Percentiles rank a stretch among this genome's conserved stretches.
Conservation (phyloP, 2,113 vertebrate species). For the Junco hyemalis region DNA sequence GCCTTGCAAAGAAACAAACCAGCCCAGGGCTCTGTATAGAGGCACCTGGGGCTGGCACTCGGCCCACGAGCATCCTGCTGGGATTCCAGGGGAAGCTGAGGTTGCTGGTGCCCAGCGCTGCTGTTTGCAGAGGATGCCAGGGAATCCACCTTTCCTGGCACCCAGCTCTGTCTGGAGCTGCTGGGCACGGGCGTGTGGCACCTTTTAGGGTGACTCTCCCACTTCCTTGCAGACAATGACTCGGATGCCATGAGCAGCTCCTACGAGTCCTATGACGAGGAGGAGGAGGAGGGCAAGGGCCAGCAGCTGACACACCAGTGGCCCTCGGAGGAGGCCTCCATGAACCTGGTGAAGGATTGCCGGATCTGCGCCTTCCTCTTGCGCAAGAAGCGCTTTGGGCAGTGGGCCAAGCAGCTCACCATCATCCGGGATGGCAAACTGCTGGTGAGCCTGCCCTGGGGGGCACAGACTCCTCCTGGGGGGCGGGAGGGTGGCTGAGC, state of each 20-base stretch:
- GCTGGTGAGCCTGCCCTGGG: constrained; percentile 78
- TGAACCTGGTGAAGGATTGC: constrained; percentile 87
- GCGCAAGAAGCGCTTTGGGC: constrained; percentile 96
- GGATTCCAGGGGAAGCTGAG: neutral
- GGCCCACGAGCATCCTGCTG: neutral
- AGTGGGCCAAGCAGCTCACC: constrained; percentile 96
- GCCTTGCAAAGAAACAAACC: neutral
- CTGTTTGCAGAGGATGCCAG: neutral
- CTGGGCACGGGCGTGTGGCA: fast-evolving
- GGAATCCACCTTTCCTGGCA: neutral
- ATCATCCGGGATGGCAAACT: constrained; percentile 91
- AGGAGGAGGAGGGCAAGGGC: constrained; percentile 91
- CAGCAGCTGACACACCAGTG: constrained; percentile 83
- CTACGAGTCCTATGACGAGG: constrained; percentile 96
- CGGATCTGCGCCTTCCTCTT: constrained; percentile 93
- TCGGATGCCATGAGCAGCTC: constrained; percentile 96
- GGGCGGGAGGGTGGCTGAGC: neutral
- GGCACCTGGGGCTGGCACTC: neutral
- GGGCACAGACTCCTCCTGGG: fast-evolving
- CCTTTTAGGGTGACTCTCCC: neutral
- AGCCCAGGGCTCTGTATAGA: neutral
- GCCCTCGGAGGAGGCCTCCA: constrained; percentile 86
- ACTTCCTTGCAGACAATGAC: constrained; percentile 86
- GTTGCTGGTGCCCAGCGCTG: neutral
- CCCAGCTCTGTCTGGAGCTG: neutral